Conservation (phyloP, 53 echinoderm and acorn worm species). For the Pentamera pediparva region DNA sequence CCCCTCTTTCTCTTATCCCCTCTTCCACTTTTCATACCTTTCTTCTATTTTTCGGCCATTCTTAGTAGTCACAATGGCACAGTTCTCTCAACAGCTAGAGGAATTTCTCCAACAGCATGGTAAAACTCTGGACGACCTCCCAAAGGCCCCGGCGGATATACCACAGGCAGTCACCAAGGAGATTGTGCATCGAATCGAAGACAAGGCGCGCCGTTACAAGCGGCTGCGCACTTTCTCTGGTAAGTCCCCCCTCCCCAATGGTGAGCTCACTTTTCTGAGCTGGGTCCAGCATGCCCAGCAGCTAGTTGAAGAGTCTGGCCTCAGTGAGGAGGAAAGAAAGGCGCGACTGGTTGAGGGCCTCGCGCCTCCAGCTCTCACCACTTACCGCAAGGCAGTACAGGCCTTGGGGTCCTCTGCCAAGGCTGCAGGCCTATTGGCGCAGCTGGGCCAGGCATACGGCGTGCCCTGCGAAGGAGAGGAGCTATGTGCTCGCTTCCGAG, state of each 20-base stretch:
- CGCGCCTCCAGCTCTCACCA: constrained; percentile 38
- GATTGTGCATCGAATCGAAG: neutral
- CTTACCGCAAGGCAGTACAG: constrained; percentile 25
- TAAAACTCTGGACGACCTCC: constrained; percentile 29
- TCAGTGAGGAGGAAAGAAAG: constrained; percentile 16
- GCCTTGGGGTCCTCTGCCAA: constrained; percentile 1
- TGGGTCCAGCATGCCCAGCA: constrained; percentile 26
- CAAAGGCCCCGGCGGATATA: neutral
- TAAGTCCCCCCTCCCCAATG: constrained; percentile 33
- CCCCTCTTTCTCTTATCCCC: too few relatives aligned
- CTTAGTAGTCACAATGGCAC: too few relatives aligned
- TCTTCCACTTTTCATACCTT: too few relatives aligned
- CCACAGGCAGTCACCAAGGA: neutral
- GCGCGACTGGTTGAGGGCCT: constrained; percentile 31
- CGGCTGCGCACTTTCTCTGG: neutral
- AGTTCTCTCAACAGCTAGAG: constrained; percentile 16
- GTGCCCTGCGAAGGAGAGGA: constrained; percentile 45
- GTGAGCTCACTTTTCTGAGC: neutral
- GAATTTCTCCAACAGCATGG: constrained; percentile 2
- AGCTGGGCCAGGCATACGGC: constrained; percentile 37
- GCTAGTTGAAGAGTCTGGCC: constrained; percentile 13
- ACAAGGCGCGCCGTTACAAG: neutral
- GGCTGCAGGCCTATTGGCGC: constrained; percentile 16
- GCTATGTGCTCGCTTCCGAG: constrained; percentile 36
- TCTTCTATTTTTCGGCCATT: too few relatives aligned